Conservation (phyloP, 1,140 invertebrate species). For the Drosophila busckii region DNA sequence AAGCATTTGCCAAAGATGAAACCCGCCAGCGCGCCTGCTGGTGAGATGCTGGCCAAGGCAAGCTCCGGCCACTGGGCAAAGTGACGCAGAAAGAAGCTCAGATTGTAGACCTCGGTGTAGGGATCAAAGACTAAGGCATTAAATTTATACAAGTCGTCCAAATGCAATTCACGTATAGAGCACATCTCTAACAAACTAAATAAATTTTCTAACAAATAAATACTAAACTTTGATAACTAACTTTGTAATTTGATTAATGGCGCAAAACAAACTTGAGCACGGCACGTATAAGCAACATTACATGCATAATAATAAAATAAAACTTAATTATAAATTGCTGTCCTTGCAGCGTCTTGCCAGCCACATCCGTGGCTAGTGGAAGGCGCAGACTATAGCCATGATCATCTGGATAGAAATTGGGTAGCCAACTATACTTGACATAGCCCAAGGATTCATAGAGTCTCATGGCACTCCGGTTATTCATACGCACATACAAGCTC, state of each 20-base stretch:
- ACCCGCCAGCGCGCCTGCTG: conserved; percentile 21
- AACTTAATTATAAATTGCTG: background rate
- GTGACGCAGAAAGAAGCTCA: conserved; percentile 42
- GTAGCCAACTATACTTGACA: conserved; percentile 18
- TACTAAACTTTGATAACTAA: background rate
- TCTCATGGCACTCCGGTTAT: conserved; percentile 22
- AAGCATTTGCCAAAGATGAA: conserved; percentile 45
- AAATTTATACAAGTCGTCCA: conserved; percentile 57
- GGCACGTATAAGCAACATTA: background rate
- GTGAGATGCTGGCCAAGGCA: conserved; percentile 18
- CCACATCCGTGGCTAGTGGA: conserved; percentile 28
- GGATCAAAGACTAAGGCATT: conserved; percentile 48
- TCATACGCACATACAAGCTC: conserved; percentile 32
- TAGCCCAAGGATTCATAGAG: conserved; percentile 38
- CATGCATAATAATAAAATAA: background rate
- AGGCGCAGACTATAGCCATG: conserved; percentile 46
- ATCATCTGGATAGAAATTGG: conserved; percentile 28
- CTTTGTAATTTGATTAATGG: conserved; percentile 11
- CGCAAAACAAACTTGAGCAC: conserved; percentile 2
- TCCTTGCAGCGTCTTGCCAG: conserved; percentile 3
- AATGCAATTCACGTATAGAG: conserved; percentile 31
- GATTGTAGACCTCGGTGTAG: conserved; percentile 41
- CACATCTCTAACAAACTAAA: conserved; percentile 19
- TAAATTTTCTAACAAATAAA: background rate
- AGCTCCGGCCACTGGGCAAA: conserved; percentile 38